Base-by-base conservation (phyloP, 2,113 vertebrate species). In the Mola mola region DNA sequence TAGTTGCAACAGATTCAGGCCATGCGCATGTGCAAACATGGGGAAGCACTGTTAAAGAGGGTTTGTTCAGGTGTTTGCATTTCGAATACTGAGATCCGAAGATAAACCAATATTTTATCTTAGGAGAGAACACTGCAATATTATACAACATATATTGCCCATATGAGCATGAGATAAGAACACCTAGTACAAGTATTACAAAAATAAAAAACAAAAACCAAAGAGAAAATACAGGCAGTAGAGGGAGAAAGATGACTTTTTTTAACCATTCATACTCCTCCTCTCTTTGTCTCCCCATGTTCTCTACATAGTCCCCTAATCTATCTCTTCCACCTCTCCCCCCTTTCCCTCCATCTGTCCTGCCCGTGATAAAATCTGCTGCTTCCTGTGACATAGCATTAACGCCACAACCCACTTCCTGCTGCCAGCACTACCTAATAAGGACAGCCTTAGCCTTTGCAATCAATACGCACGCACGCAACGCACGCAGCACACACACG, bases 321-420 rank as follows among this genome's bases (percentile, higher is more conserved):
- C 78, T 78, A 84, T 60, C 65, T 75, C 73, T 75, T 57, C 66
- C 65, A 63, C 59, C 53, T 66, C 66, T 66, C 6, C 68, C 40
- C 56, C 42, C 56, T n/a, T 48, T 59, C 71, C 78, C 62, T 79
- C 87, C 83, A 87, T 89, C 84, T 88, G 87, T 87, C 79, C 56
- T 38, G 22, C 66, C 75, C 46, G 22, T 75, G 87, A 92, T 89
- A 90, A 79, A 89, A 92, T 92, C 90, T 87, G 82, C 58, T 73
- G 41, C 84, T 90, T 92, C 90, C 89, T 78, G 82, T 91, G 88
- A 91, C 88, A 89, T 68, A 78, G 78, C 79, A 77, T 33, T 59
- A 55, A 67, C 69, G 67, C 76, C 69, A 65, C 82, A 83, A 37
- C 86, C 88, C 66, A 88, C 86, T 92, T 92, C 91, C 91, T 92